phyloP scores from a whole-genome alignment of 2,888 invertebrate species.

The Marronus borbonicus region DNA sequence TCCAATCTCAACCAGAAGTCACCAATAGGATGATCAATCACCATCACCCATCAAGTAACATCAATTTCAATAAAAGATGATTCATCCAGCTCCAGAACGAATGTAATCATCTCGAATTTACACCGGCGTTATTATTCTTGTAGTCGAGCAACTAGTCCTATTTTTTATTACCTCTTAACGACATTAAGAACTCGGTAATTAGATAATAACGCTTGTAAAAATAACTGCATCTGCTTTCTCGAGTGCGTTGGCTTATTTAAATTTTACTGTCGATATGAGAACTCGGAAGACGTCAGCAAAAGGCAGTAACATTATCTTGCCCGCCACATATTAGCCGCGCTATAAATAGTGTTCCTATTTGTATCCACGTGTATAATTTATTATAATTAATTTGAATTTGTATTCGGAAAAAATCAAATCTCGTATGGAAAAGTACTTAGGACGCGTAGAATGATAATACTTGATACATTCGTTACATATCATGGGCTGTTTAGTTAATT shows the following conservation, averaged over 20 bases:
- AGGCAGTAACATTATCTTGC: neutral
- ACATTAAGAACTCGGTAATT: conserved; percentile 33
- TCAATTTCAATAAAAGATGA: neutral
- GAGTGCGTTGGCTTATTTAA: conserved; percentile 33
- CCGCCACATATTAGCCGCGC: neutral
- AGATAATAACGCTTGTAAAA: conserved; percentile 34
- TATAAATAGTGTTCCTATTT: neutral
- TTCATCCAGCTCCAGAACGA: too few relatives aligned
- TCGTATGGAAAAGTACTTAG: too few relatives aligned
- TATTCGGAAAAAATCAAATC: neutral
- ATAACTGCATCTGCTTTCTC: conserved; percentile 31
- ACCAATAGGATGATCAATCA: too few relatives aligned
- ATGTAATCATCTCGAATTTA: conserved; percentile 5
- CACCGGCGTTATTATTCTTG: conserved; percentile 10
- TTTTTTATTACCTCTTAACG: conserved; percentile 34
- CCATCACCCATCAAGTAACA: neutral
- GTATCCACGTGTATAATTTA: neutral
- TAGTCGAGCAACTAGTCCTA: conserved; percentile 14
- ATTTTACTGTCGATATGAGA: conserved; percentile 34
- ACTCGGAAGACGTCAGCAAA: conserved; percentile 2
- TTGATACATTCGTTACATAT: neutral
- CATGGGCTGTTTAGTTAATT: conserved; percentile 18
- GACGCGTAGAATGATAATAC: too few relatives aligned
- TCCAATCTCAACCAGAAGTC: too few relatives aligned
- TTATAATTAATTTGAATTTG: neutral